phyloP scores from a whole-genome alignment of 2,113 vertebrate genomes.

The Sorex araneus region DNA sequence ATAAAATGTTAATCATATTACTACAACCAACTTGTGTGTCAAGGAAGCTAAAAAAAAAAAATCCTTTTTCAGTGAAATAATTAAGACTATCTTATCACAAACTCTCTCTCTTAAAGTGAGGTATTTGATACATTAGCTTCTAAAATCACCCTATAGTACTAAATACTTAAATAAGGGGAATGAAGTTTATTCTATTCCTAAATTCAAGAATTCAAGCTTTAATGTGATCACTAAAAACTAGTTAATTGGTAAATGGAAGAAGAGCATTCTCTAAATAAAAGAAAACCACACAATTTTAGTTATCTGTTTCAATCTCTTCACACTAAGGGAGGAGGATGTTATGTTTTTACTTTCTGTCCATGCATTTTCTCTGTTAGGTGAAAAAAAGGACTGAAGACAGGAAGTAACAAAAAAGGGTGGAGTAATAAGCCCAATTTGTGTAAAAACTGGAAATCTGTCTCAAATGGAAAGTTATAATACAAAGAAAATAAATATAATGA shows the following conservation, averaged over 20 bases:
- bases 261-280: constrained; percentile 56
- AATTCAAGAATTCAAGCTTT: constrained; percentile 56
- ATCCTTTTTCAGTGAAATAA: constrained; percentile 38
- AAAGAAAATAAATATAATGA: constrained; percentile 57
- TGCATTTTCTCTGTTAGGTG: constrained; percentile 57
- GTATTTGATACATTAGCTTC: constrained; percentile 13
- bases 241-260: constrained; percentile 32
- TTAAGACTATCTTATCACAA: constrained; percentile 5
- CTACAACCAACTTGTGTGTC: constrained; percentile 17
- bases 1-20: constrained; percentile 19
- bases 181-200: constrained; percentile 29
- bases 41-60: neutral
- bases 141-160: constrained; percentile 36
- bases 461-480: constrained; percentile 57
- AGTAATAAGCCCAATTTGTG: neutral
- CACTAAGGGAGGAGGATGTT: constrained; percentile 24
- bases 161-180: neutral
- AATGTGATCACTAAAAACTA: constrained; percentile 49
- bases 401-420: constrained; percentile 21
- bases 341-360: constrained; percentile 69
- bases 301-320: constrained; percentile 61
- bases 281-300: constrained; percentile 21
- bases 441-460: constrained; percentile 63
- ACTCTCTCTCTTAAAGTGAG: constrained; percentile 34
- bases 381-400: constrained; percentile 32